Percentiles rank a stretch among this genome's conserved stretches.
Conservation (phyloP, 2,113 vertebrate genomes). For the Rhegmatorhina hoffmannsi region DNA sequence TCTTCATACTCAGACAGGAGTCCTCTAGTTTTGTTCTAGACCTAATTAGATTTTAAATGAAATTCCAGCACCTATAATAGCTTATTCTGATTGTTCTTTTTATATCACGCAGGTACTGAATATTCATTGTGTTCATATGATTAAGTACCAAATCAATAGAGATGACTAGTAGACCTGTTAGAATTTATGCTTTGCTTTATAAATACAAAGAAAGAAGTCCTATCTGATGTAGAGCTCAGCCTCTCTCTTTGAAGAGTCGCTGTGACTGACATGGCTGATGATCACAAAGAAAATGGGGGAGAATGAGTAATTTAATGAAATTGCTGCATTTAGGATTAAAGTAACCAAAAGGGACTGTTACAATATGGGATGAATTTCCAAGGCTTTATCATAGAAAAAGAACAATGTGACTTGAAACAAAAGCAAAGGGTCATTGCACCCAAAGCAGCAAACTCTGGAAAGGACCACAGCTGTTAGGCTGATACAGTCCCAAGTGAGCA, state of each 20-base stretch:
- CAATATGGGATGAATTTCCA: not conserved
- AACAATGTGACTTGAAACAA: not conserved
- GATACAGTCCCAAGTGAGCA: not conserved
- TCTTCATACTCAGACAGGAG: slow-evolving; percentile 59
- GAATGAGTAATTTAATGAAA: slow-evolving; percentile 44
- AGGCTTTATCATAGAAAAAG: not conserved
- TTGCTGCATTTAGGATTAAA: slow-evolving; percentile 24
- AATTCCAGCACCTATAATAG: slow-evolving; percentile 78
- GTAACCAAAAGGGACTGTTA: slow-evolving; percentile 9
- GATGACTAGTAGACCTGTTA: slow-evolving; percentile 56
- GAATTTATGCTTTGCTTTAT: slow-evolving; percentile 60
- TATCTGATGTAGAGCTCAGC: slow-evolving; percentile 45
- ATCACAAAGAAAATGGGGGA: slow-evolving; percentile 16
- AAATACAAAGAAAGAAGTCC: slow-evolving; percentile 55
- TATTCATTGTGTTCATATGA: slow-evolving; percentile 75
- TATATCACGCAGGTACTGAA: slow-evolving; percentile 75
- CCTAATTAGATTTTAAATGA: slow-evolving; percentile 82
- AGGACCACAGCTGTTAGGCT: not conserved
- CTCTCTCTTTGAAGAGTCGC: slow-evolving; percentile 23
- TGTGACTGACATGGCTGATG: slow-evolving; percentile 39
- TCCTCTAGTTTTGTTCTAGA: slow-evolving; percentile 73
- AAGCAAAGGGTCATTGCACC: not conserved
- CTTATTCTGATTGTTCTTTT: slow-evolving; percentile 83
- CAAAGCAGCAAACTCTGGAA: not conserved
- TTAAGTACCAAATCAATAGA: slow-evolving; percentile 76